A percentile compares a stretch with the other conserved stretches of the same genome.
phyloP scores from a whole-genome alignment of 2,888 invertebrate species.

The Tridacna crocea region DNA sequence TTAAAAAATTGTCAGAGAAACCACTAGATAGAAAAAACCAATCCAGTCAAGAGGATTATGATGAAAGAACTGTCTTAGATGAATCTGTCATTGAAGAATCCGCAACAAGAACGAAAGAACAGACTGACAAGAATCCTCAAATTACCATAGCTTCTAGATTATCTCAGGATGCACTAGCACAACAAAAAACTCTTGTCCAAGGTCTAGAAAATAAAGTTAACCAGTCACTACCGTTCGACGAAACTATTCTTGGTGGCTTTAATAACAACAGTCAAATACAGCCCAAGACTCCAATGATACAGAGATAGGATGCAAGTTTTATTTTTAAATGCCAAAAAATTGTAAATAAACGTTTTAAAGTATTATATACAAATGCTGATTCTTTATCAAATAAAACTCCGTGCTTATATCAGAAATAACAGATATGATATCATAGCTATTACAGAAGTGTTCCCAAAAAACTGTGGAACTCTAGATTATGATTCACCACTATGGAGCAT shows the following conservation, averaged over 20 bases:
- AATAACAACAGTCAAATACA: background rate
- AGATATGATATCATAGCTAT: conserved; percentile 8
- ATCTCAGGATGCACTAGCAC: background rate
- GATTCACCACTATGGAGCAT: conserved; percentile 8
- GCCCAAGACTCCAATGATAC: background rate
- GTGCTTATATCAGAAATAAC: background rate
- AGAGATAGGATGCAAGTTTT: conserved; percentile 12
- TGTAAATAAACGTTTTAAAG: conserved; percentile 3
- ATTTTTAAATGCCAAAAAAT: conserved; percentile 1
- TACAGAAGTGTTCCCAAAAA: conserved; percentile 11
- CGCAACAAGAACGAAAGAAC: no score
- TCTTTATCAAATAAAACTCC: conserved; percentile 6
- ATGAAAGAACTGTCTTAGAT: background rate
- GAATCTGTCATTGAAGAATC: background rate
- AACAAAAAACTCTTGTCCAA: conserved; percentile 8
- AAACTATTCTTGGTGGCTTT: background rate
- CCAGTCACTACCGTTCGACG: background rate
- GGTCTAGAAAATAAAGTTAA: background rate
- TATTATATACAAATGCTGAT: conserved; percentile 10
- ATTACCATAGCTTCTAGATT: background rate
- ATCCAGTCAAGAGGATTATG: background rate
- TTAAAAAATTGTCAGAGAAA: background rate
- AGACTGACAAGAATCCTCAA: no score
- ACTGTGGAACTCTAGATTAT: conserved; percentile 6
- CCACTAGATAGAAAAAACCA: background rate